Evolutionary conservation across 2,888 invertebrate species (phyloP).

Genomic region (Callyntrura guangdongensis): DNA sequence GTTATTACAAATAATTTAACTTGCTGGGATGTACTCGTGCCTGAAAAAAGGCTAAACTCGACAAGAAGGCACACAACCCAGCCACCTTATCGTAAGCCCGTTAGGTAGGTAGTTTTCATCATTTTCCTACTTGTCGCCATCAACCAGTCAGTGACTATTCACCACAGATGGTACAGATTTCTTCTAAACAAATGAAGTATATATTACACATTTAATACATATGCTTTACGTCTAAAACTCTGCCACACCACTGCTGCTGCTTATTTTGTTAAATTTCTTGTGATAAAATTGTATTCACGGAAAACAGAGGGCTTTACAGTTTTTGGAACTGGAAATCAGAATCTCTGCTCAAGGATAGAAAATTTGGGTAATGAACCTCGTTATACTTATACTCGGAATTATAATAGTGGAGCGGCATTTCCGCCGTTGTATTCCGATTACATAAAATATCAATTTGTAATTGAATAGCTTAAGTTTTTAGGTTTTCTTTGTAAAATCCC

Average conservation of each 20-base stretch:
- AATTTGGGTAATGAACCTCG: slow-evolving; percentile 40
- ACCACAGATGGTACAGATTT: slow-evolving; percentile 59
- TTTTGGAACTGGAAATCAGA: not conserved
- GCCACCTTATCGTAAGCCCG: not conserved
- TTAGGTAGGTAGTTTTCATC: slow-evolving; percentile 2
- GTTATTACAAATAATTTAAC: slow-evolving; percentile 53
- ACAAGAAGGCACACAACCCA: not conserved
- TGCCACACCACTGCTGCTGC: not conserved
- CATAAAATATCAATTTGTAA: slow-evolving; percentile 1
- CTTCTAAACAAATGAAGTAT: not conserved
- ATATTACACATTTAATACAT: not conserved
- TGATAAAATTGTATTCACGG: not conserved
- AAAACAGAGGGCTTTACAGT: not conserved
- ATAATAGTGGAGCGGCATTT: not conserved
- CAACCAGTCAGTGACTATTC: slow-evolving; percentile 71
- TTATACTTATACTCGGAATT: not conserved
- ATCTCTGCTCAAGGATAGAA: slow-evolving; percentile 23
- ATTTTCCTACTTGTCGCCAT: slow-evolving; percentile 28
- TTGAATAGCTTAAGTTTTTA: not conserved
- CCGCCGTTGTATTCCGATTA: not conserved
- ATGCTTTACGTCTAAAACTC: not conserved
- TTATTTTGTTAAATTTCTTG: slow-evolving; percentile 17
- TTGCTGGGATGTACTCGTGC: slow-evolving; percentile 3
- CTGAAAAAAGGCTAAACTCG: not conserved
- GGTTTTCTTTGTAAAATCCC: not conserved